Base-by-base conservation (phyloP, 2,888 invertebrate species). In the Leptinotarsa rubiginosa region DNA sequence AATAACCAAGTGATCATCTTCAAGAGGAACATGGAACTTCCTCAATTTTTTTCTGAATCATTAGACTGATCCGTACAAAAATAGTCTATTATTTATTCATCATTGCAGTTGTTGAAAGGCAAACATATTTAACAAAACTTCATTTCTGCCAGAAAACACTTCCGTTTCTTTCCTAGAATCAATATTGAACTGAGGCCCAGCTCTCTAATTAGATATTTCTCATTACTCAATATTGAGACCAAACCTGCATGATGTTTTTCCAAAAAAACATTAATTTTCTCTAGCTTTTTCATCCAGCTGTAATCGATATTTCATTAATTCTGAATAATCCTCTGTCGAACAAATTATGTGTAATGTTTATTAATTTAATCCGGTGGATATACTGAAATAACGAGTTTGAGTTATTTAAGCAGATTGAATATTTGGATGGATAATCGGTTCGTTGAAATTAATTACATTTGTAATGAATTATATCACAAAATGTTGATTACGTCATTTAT, bases 301-400 rank as follows among this genome's bases (percentile, higher is more conserved):
- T 12, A 54, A 54, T n/a, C 54, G 10, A 54, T 54, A 54, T 54
- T 54, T 18, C 16, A 54, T 54, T 54, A n/a, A 54, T 54, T 54
- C 4, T 3, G 10, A 56, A 56, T 18, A 18, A 20, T 56, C 22
- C 20, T 2, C 56, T 10, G 15, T 3, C 4, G 1, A 4, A 15
- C 13, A 4, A 56, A 56, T 56, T 56, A 4, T 15, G 22, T 15
- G 22, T 56, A 4, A 25, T 22, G 22, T 56, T 56, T 56, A 15
- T 22, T 12, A 56, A 20, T 56, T 22, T n/a, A 56, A 56, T 22
- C 13, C 12, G 20, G 15, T 56, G 20, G 18, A 56, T 56, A 20
- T 4, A 20, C 7, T 20, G n/a, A 20, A 56, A 56, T 56, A 54
- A 56, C 56, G 18, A 56, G 22, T 56, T 56, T 15, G 22, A 52